Base-by-base conservation (phyloP, 2,888 invertebrate species). In the Parelbella ahira region DNA sequence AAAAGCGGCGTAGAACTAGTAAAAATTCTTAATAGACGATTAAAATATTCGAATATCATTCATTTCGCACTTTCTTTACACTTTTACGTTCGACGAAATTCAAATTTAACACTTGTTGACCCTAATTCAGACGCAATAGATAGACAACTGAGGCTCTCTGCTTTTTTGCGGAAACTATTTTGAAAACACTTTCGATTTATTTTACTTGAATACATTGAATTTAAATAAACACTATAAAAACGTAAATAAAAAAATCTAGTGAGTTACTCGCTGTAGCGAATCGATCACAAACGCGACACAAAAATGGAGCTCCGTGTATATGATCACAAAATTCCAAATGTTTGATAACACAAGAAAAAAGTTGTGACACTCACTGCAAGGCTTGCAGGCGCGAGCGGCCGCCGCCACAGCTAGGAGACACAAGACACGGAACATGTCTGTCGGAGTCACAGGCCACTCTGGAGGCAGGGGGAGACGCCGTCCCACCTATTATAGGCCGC, bases 401-500 rank as follows among this genome's bases (percentile, higher is more conserved):
- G 67, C 65, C 48, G 68, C 63, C 62, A 58, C 56, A 51, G 72
- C 70, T 66, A 84, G 64, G 65, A 81, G 58, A 65, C 69, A 76
- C 73, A 83, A 64, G 63, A 74, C 63, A 67, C 79, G 80, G 61
- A 84, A 79, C 86, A 86, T 86, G 78, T 79, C 82, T 76, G 79
- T 56, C 78, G 82, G 68, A 68, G 79, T 71, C 70, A 67, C 72
- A 68, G 66, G 60, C 68, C 60, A 66, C 58, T 83, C 76, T 83
- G 82, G 81, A 81, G 78, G 70, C 69, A 67, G 66, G 65, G 69
- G 80, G 81, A 80, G 81, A 72, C 80, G 82, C 79, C 80, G 72
- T 70, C 82, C 76, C 79, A 70, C 76, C 83, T 87, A 86, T 86
- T 87, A 87, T 87, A 87, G 81, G 81, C 80, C 77, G 83, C 72